Percentiles rank a stretch among this genome's conserved stretches.
These are phyloP conservation scores for Ophthalmolycus amberensis DNA, from an alignment of 2,113 vertebrate genomes.

Conservation along the genomic window DNA sequence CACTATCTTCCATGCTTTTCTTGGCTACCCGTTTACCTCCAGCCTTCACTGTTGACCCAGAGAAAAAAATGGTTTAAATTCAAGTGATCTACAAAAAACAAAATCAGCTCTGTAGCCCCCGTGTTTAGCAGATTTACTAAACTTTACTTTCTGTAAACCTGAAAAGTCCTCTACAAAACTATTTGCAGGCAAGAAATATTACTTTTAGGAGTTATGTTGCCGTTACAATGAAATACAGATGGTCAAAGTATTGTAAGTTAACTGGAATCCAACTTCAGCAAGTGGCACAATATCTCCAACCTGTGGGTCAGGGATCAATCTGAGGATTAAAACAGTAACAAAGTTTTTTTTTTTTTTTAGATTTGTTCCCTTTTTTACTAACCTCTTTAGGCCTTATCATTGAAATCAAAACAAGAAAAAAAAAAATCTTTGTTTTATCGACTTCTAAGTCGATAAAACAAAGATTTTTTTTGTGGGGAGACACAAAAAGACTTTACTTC, in stretches of 20 bases:
- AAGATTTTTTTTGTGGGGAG: no score
- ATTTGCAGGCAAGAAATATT: background rate
- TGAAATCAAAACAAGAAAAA: background rate
- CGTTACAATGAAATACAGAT: background rate
- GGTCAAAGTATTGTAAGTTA: background rate
- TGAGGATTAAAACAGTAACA: background rate
- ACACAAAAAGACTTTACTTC: background rate
- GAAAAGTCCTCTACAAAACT: background rate
- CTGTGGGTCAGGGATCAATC: background rate
- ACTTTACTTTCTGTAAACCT: background rate
- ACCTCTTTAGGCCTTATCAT: background rate
- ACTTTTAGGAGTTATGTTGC: background rate
- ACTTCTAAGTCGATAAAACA: no score
- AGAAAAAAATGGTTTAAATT: background rate
- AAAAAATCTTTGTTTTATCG: background rate
- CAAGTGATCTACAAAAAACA: background rate
- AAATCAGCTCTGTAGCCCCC: background rate
- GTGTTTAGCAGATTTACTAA: background rate
- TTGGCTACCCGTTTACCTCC: slow-evolving; percentile 91
- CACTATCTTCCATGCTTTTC: slow-evolving; percentile 84
- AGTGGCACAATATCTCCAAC: background rate
- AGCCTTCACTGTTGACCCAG: slow-evolving; percentile 86
- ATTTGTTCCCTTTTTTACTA: background rate
- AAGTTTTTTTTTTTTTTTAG: no score
- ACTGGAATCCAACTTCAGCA: background rate